Evolutionary conservation across 2,113 vertebrate genomes (phyloP).

Genomic region (Nothocercus julius): DNA sequence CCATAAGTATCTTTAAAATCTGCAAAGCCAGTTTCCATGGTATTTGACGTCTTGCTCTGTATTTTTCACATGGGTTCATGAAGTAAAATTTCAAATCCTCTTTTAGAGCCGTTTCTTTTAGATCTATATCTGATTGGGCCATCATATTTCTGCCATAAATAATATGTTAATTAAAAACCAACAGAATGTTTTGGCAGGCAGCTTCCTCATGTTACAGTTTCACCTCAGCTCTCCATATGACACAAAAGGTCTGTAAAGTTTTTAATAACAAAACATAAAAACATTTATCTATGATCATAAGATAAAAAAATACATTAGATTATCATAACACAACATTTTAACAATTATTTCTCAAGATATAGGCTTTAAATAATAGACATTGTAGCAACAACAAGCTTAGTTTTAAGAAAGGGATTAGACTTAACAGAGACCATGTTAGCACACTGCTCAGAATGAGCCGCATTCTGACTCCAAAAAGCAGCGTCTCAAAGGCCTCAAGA

Average conservation of each 20-base stretch:
- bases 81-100: conserved; percentile 96
- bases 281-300: neutral
- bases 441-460: neutral
- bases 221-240: neutral
- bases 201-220: neutral
- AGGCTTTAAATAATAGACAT: neutral
- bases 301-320: neutral
- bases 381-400: neutral
- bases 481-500: neutral
- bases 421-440: neutral
- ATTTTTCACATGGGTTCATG: conserved; percentile 99
- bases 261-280: neutral
- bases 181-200: neutral
- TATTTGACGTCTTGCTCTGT: conserved; percentile 85
- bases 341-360: neutral
- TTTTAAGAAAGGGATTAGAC: no score
- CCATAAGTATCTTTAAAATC: conserved; percentile 95
- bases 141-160: conserved; percentile 74
- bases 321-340: neutral
- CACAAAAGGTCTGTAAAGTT: neutral
- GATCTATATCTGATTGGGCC: conserved; percentile 74
- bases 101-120: conserved; percentile 81
- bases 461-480: neutral
- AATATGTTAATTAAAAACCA: conserved; percentile 18
- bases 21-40: conserved; percentile 96